These are phyloP conservation scores for Tenthredo amoena DNA, from an alignment of 2,888 invertebrate species.

Conservation along the genomic window DNA sequence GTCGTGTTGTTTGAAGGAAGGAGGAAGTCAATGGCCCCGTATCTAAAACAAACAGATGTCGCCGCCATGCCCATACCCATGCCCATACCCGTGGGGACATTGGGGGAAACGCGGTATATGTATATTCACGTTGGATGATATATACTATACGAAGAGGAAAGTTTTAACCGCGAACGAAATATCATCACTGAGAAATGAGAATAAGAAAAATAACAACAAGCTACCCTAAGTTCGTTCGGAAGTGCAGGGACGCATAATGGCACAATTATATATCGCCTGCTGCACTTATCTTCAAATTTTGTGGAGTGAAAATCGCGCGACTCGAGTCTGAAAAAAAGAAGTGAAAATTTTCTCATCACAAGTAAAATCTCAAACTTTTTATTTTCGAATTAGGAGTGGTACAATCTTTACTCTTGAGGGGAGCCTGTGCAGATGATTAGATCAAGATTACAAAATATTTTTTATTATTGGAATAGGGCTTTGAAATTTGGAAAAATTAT, in stretches of 20 bases:
- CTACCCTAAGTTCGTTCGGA: neutral
- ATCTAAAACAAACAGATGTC: conserved; percentile 76
- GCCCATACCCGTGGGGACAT: conserved; percentile 34
- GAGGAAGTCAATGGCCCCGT: conserved; percentile 74
- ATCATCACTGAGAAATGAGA: neutral
- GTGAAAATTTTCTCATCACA: neutral
- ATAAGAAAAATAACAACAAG: neutral
- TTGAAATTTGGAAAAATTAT: too few species aligned
- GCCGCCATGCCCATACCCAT: conserved; percentile 55
- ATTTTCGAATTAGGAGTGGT: neutral
- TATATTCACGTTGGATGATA: neutral
- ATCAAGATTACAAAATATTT: too few species aligned
- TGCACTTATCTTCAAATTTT: neutral
- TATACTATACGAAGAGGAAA: neutral
- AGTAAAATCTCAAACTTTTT: neutral
- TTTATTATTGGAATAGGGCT: too few species aligned
- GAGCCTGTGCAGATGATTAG: too few species aligned
- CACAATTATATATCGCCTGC: neutral
- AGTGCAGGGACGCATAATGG: neutral
- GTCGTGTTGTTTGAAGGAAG: conserved; percentile 32
- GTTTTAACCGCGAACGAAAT: conserved; percentile 20
- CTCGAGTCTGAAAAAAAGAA: neutral
- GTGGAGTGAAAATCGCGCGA: neutral
- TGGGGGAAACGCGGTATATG: neutral
- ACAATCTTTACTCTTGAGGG: too few species aligned